These are phyloP conservation scores for Cabera pusaria DNA, from an alignment of 2,888 invertebrate genomes.

Conservation along the genomic window DNA sequence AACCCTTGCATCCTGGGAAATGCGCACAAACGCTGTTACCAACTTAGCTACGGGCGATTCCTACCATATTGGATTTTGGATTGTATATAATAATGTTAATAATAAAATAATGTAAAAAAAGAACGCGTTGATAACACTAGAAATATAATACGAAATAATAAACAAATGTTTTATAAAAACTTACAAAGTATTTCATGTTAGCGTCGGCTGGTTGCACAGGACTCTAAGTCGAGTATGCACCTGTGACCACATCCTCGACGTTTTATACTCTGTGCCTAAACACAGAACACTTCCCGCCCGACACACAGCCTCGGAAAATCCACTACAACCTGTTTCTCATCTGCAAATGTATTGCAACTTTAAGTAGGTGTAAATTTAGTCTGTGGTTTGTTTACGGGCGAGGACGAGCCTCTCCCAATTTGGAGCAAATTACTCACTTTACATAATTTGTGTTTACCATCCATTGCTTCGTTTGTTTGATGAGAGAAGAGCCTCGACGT, in stretches of 20 bases:
- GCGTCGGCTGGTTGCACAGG: slow-evolving; percentile 26
- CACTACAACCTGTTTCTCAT: slow-evolving; percentile 5
- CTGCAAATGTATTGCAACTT: slow-evolving; percentile 3
- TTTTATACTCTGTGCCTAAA: slow-evolving; percentile 44
- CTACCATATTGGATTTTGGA: no score
- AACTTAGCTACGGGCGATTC: no score
- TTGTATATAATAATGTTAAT: no score
- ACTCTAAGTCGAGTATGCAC: slow-evolving; percentile 35
- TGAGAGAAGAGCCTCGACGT: no score
- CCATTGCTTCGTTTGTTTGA: slow-evolving; percentile 9
- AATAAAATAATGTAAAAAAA: no score
- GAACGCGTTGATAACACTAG: no score
- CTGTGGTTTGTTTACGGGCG: slow-evolving; percentile 11
- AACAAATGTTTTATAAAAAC: no score
- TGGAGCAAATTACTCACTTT: slow-evolving; percentile 4
- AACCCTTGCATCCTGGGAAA: no score
- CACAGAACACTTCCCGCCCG: neutral
- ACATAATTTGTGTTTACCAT: slow-evolving; percentile 4
- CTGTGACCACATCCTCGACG: slow-evolving; percentile 31
- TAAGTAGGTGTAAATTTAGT: slow-evolving; percentile 9
- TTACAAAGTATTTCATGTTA: slow-evolving; percentile 62
- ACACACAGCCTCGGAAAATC: slow-evolving; percentile 7
- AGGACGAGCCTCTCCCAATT: slow-evolving; percentile 15
- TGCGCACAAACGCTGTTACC: no score
- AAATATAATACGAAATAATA: no score